These are phyloP conservation scores for Chromis chromis DNA, from an alignment of 2,797 vertebrate genomes.

Conservation along the genomic window DNA sequence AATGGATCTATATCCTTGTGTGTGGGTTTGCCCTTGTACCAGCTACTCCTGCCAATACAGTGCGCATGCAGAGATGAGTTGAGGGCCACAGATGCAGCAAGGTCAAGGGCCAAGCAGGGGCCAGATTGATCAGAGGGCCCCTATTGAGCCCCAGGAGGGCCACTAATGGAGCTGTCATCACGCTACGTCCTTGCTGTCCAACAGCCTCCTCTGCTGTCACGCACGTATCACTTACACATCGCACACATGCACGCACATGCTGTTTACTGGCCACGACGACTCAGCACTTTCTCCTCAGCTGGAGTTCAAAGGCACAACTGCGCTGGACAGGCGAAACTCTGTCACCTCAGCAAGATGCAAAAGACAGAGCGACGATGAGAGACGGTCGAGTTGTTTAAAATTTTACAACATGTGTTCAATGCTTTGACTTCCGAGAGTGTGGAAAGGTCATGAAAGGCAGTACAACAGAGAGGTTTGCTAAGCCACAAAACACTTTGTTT, in stretches of 20 bases:
- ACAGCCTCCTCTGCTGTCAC: slow-evolving; percentile 75
- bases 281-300: slow-evolving; percentile 72
- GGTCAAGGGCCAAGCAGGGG: slow-evolving; percentile 68
- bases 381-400: slow-evolving; percentile 44
- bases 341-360: slow-evolving; percentile 48
- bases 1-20: slow-evolving; percentile 50
- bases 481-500: slow-evolving; percentile 17
- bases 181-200: slow-evolving; percentile 71
- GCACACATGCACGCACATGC: slow-evolving; percentile 34
- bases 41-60: slow-evolving; percentile 40
- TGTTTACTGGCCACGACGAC: slow-evolving; percentile 48
- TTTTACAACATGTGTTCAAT: slow-evolving; percentile 26
- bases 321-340: slow-evolving; percentile 46
- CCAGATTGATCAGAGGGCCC: slow-evolving; percentile 74
- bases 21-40: slow-evolving; percentile 60
- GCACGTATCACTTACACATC: slow-evolving; percentile 47
- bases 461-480: slow-evolving; percentile 10
- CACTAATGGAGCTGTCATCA: slow-evolving; percentile 79
- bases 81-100: slow-evolving; percentile 42
- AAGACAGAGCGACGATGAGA: slow-evolving; percentile 17
- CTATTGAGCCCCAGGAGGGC: slow-evolving; percentile 59
- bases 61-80: slow-evolving; percentile 31
- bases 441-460: slow-evolving; percentile 28
- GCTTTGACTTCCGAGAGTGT: slow-evolving; percentile 31
- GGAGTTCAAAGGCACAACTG: slow-evolving; percentile 66